These are phyloP conservation scores for Eupithecia subumbrata DNA, from an alignment of 2,888 invertebrate genomes.

Conservation along the genomic window DNA sequence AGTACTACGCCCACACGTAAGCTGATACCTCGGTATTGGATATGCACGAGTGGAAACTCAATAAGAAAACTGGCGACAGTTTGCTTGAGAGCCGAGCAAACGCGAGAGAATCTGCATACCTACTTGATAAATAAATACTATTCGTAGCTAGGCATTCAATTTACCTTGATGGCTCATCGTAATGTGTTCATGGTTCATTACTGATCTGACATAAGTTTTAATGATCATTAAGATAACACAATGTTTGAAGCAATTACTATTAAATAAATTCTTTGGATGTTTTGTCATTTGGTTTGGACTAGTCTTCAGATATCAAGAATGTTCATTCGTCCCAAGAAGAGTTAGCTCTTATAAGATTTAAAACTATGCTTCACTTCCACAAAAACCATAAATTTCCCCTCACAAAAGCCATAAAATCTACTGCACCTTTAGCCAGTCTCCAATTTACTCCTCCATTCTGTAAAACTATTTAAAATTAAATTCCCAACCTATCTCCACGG, in stretches of 20 bases:
- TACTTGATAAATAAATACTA: neutral
- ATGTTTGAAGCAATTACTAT: neutral
- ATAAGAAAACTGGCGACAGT: conserved; percentile 12
- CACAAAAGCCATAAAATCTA: conserved; percentile 15
- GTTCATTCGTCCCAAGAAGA: neutral
- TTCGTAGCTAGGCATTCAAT: neutral
- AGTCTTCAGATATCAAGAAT: neutral
- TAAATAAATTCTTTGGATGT: neutral
- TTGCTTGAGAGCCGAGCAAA: neutral
- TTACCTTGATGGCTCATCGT: neutral
- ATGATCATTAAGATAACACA: neutral
- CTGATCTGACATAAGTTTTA: neutral
- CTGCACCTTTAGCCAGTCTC: neutral
- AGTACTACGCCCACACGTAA: neutral
- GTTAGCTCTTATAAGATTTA: neutral
- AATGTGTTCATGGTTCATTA: neutral
- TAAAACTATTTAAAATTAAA: conserved; percentile 44
- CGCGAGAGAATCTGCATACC: neutral
- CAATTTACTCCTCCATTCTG: conserved; percentile 19
- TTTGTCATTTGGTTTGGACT: neutral
- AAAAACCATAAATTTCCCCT: neutral
- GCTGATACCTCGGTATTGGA: neutral
- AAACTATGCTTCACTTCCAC: neutral
- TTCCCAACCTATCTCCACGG: conserved; percentile 41
- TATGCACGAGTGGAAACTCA: conserved; percentile 22